Evolutionary conservation across 1,140 invertebrate genomes (phyloP).

Genomic region (Brachionus paranguensis): DNA sequence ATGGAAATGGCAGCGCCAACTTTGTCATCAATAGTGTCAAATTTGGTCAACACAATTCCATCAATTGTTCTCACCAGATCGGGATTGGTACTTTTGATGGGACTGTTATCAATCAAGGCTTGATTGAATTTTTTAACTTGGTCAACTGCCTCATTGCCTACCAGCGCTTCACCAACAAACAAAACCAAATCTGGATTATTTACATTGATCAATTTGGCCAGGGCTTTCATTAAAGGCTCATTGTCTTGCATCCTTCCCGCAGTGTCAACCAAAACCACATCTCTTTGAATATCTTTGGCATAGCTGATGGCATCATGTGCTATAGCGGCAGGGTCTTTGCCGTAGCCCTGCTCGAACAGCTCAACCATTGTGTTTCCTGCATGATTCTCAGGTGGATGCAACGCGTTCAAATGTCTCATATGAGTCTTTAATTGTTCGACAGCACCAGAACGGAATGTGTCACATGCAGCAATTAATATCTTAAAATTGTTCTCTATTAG

Average conservation of each 20-base stretch:
- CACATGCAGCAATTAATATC: conserved; percentile 95
- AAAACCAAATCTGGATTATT: conserved; percentile 95
- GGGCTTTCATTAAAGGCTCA: conserved; percentile 91
- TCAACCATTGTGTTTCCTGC: conserved; percentile 70
- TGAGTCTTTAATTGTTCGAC: conserved; percentile 97
- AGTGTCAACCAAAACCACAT: conserved; percentile 92
- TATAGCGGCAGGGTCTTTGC: conserved; percentile 96
- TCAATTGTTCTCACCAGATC: conserved; percentile 66
- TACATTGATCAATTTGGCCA: conserved; percentile 78
- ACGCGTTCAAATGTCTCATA: conserved; percentile 80
- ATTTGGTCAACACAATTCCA: conserved; percentile 95
- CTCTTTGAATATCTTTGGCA: conserved; percentile 54
- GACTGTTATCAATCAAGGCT: conserved; percentile 67
- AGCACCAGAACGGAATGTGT: conserved; percentile 96
- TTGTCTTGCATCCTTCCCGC: conserved; percentile 99
- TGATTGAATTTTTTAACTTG: conserved; percentile 98
- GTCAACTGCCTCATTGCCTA: conserved; percentile 99
- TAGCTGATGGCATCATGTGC: conserved; percentile 91
- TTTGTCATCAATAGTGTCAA: conserved; percentile 98
- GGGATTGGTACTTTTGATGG: conserved; percentile 73
- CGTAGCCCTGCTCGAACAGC: conserved; percentile 79
- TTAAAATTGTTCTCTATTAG: conserved; percentile 92
- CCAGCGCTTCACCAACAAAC: conserved; percentile 96
- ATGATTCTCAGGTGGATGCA: conserved; percentile 71
- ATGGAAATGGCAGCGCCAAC: conserved; percentile 98